Evolutionary conservation across 2,113 vertebrate genomes (phyloP).

Genomic region (Anthoscopus minutus): DNA sequence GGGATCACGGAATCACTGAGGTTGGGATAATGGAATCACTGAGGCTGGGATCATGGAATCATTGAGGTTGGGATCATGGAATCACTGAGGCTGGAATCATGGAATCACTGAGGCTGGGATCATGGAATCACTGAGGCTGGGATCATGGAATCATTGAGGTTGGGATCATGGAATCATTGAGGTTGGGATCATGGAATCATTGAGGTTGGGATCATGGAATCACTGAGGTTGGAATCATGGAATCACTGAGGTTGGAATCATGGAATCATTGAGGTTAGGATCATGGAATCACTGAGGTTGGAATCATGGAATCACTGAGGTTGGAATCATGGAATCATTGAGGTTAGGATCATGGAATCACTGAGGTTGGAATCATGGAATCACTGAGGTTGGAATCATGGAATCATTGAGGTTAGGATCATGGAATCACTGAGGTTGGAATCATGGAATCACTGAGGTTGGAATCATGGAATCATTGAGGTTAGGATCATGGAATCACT

Average conservation of each 20-base stretch:
- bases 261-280: background rate
- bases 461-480: background rate
- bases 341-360: no score
- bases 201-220: background rate
- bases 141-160: background rate
- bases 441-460: no score
- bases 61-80: background rate
- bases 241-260: background rate
- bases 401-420: no score
- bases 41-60: background rate
- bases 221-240: no score
- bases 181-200: background rate
- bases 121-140: background rate
- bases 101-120: background rate
- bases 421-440: no score
- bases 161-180: background rate
- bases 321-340: no score
- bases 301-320: no score
- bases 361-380: no score
- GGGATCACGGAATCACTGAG: background rate
- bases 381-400: no score
- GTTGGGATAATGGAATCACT: background rate
- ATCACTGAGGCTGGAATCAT: rapidly evolving
- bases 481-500: background rate
- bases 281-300: background rate